Evolutionary conservation across 2,113 vertebrate genomes (phyloP).

Genomic region (Psophia crepitans): DNA sequence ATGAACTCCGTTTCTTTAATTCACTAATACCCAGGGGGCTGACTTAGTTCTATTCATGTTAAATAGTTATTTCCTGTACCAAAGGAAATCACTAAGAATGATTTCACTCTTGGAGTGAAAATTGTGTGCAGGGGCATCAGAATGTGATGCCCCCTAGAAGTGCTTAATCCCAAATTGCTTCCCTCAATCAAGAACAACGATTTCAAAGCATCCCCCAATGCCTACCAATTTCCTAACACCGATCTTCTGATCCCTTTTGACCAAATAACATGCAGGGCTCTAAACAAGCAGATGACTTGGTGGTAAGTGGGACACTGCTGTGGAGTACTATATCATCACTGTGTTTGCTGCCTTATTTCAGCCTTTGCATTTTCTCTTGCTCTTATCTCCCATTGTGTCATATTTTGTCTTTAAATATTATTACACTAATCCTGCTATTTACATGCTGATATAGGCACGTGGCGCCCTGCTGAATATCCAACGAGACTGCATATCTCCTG

Average conservation of each 20-base stretch:
- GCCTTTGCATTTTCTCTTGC: neutral
- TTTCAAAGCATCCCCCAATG: neutral
- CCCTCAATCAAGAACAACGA: neutral
- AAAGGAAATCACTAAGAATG: neutral
- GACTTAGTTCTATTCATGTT: neutral
- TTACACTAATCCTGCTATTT: slow-evolving; percentile 12
- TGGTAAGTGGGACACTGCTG: neutral
- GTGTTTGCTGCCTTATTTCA: neutral
- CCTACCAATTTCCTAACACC: neutral
- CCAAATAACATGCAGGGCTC: neutral
- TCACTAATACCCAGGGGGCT: neutral
- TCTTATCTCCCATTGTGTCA: neutral
- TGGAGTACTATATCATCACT: neutral
- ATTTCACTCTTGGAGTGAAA: slow-evolving; percentile 5
- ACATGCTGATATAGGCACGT: neutral
- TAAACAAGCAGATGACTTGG: neutral
- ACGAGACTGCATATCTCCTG: neutral
- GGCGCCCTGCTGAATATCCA: neutral
- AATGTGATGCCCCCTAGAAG: neutral
- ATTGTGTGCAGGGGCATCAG: neutral
- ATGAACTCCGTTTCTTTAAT: neutral
- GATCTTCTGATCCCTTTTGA: neutral
- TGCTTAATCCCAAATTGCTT: neutral
- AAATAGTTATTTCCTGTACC: slow-evolving; percentile 10
- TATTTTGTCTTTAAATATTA: slow-evolving; percentile 8